Evolutionary conservation across 1,140 invertebrate species (phyloP).

Genomic region (Drosophila funebris): DNA sequence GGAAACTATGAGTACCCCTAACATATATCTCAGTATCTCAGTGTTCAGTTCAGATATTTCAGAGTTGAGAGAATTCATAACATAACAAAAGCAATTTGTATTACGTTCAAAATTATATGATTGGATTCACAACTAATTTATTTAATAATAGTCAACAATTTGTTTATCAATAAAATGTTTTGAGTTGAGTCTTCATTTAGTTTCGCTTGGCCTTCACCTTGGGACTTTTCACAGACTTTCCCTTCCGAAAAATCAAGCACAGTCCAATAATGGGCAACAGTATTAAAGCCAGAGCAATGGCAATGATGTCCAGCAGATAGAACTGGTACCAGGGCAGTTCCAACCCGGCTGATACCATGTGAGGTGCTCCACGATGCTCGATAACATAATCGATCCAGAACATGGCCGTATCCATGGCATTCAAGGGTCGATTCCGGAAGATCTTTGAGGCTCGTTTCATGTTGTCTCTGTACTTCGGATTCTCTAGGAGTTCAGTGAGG

Average conservation of each 20-base stretch:
- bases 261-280: conserved; percentile 45
- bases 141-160: conserved; percentile 7
- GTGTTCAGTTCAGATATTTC: too few species aligned
- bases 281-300: conserved; percentile 14
- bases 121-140: background rate
- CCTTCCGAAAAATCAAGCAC: conserved; percentile 3
- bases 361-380: conserved; percentile 85
- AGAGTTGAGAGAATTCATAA: conserved; percentile 1
- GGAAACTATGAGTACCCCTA: conserved; percentile 1
- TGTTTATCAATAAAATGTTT: conserved; percentile 3
- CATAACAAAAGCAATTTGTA: background rate
- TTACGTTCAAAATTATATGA: background rate
- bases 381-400: conserved; percentile 88
- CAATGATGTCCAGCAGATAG: conserved; percentile 85
- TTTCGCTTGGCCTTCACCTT: background rate
- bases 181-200: background rate
- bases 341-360: conserved; percentile 85
- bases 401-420: conserved; percentile 85
- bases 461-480: conserved; percentile 83
- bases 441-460: conserved; percentile 82
- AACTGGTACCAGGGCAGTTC: conserved; percentile 87
- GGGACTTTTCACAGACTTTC: conserved; percentile 14
- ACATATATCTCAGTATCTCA: background rate
- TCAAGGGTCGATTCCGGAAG: conserved; percentile 85
- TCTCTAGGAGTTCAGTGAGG: conserved; percentile 83